Evolutionary conservation across 2,797 vertebrate species (phyloP), one percentile per base, ranked within the genome.

Genomic region (Arremon aurantiirostris): DNA sequence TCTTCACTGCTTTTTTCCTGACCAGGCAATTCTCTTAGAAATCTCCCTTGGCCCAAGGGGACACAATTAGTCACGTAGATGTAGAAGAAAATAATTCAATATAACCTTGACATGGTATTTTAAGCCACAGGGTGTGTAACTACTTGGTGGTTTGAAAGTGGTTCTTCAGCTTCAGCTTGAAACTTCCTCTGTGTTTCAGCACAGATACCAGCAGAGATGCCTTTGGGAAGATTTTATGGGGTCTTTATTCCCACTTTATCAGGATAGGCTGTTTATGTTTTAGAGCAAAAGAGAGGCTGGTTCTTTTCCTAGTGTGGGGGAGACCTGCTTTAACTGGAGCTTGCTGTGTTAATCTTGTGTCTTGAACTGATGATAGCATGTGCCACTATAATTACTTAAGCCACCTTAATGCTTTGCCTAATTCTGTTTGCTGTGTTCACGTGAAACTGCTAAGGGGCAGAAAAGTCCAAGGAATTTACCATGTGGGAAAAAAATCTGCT

Each of bases 341-440:
- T 95, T 20, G 26, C 42, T 90, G 50, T 73, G 73, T 57, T 98
- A 96, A 98, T 97, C 97, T 96, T 80, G 47, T 89, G 82, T 95
- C 95, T 94, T 95, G 93, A 93, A 92, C 87, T 95, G 90, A 97
- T 97, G 90, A 97, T 97, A 82, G 89, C 86, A 86, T 93, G 94
- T 96, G 91, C 90, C 52, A 4, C 90, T 96, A 50, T 97, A 97
- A 98, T 96, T 93, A 97, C 94, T 79, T 98, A 98, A 98, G 97
- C 98, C 96, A 95, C 93, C 96, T 97, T 97, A 97, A 94, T 97
- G 95, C 96, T 96, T 90, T 61, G 89, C 92, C 93, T 96, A 95
- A 97, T 94, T 97, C 89, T 94, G 72, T 76, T 96, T 89, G 64
- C 77, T 92, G 93, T 15, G 3, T 97, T 98, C 92, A 97, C 89